Evolutionary conservation across 2,113 vertebrate species (phyloP).

Genomic region (Lampris incognitus): DNA sequence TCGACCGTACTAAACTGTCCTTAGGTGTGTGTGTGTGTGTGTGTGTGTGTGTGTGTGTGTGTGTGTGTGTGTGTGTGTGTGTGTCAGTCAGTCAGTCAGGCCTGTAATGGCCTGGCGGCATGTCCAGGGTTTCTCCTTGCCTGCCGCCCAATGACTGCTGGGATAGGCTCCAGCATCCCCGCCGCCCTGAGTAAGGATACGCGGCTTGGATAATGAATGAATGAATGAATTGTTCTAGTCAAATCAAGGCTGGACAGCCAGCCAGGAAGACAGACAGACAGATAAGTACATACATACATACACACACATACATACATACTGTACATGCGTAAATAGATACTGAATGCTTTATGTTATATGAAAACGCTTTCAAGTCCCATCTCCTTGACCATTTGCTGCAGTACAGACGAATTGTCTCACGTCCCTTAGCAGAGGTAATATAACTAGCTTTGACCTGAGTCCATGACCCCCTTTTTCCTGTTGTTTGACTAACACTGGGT

Average conservation of each 20-base stretch:
- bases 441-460: slow-evolving; percentile 64
- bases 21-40: no score
- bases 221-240: no score
- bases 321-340: background rate
- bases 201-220: no score
- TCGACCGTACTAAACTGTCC: no score
- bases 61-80: no score
- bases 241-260: background rate
- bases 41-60: no score
- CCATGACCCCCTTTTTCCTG: slow-evolving; percentile 35
- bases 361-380: slow-evolving; percentile 15
- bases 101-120: no score
- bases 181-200: no score
- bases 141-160: no score
- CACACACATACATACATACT: background rate
- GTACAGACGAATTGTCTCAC: slow-evolving; percentile 54
- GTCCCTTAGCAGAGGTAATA: slow-evolving; percentile 29
- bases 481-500: slow-evolving; percentile 64
- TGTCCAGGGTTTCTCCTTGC: no score
- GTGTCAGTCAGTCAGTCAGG: no score
- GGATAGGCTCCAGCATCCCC: no score
- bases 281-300: background rate
- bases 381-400: slow-evolving; percentile 31
- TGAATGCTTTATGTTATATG: background rate
- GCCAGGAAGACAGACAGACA: background rate